Evolutionary conservation across 2,888 invertebrate genomes (phyloP), one percentile per base, ranked within the genome.

Genomic region (Drosophila bunnanda): DNA sequence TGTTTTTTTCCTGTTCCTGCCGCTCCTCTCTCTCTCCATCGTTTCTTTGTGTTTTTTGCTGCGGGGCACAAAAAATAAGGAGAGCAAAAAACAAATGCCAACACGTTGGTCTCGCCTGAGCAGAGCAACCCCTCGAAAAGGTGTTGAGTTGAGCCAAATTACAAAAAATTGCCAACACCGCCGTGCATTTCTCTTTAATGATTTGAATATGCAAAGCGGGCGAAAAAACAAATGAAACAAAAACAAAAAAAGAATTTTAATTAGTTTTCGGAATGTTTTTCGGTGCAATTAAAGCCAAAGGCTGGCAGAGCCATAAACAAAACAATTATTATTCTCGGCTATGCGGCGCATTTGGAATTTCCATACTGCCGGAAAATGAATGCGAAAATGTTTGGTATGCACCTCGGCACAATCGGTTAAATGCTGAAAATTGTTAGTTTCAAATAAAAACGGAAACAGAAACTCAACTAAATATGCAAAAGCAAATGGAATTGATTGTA

Each of bases 141-240:
- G 84, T 82, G 82, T 82, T 62, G 76, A 76, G 74, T 75, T 64
- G 80, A 59, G 78, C 65, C n/a, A 76, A 81, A 81, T 77, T 72
- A 75, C 64, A 69, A 76, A 64, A 72, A 73, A 58, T 41, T 57
- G 65, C 55, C n/a, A 58, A 65, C 57, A 20, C 59, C 61, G 43
- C 65, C 43, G 55, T 39, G 67, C 55, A 67, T 72, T 72, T 56
- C 70, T 44, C 54, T 71, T 71, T 72, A 83, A 81, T 87, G 75
- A 57, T 80, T 77, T 52, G 64, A 87, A 84, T 75, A 77, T 77
- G 67, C 71, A 56, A 66, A 54, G 38, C 36, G 54, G 34, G 39
- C 22, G 12, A 17, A 28, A 39, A 58, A 30, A 34, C 57, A 57
- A 67, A 55, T 9, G 9, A n/a, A 38, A 43, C 13, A 43, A 58